Evolutionary conservation across 1,140 invertebrate species (phyloP).

Genomic region (Platyscapa corneri): DNA sequence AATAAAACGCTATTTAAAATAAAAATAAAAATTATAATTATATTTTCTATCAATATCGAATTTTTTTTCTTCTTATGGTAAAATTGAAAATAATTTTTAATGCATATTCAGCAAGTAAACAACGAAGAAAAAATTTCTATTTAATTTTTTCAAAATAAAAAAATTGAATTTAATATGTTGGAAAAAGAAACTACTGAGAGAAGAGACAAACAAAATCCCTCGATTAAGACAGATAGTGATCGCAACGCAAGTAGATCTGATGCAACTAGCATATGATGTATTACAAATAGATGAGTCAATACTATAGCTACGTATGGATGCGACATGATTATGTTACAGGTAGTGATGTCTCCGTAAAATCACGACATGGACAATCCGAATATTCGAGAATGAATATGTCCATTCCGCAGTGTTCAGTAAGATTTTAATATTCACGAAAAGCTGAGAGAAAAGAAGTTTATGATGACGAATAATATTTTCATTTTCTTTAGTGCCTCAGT

Average conservation of each 20-base stretch:
- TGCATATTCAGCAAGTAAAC: not conserved
- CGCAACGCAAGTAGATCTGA: not conserved
- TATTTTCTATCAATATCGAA: not conserved
- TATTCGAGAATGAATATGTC: not conserved
- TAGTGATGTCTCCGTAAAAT: conserved; percentile 5
- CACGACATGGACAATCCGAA: not conserved
- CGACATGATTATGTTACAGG: conserved; percentile 31
- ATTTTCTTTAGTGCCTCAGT: not conserved
- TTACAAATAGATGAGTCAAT: conserved; percentile 30
- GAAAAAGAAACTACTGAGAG: not conserved
- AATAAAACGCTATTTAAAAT: not conserved
- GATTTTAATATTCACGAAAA: no score
- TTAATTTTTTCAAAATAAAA: not conserved
- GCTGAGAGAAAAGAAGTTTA: no score
- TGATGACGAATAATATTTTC: not conserved
- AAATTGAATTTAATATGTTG: not conserved
- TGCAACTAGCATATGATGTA: conserved; percentile 21
- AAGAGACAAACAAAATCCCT: not conserved
- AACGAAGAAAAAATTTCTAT: no score
- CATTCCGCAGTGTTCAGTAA: no score
- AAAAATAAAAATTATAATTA: not conserved
- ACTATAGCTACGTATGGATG: not conserved
- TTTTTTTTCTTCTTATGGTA: not conserved
- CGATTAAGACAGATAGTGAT: not conserved
- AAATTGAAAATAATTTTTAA: not conserved